Evolutionary conservation across 2,113 vertebrate species (phyloP), one percentile per base, ranked within the genome.

Genomic region (Patagioenas fasciata): DNA sequence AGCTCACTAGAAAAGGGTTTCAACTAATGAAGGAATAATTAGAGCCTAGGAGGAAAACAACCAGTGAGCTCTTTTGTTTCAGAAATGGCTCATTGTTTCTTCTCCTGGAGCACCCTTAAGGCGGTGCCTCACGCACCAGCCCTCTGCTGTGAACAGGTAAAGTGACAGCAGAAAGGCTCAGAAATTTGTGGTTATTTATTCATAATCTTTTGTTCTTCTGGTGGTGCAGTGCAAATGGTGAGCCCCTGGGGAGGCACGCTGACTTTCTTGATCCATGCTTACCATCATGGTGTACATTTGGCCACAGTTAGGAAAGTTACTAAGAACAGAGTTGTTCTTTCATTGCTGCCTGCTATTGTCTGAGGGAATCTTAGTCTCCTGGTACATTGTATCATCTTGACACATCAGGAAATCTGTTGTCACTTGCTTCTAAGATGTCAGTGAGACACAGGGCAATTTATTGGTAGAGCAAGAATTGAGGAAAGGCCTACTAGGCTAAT

Each of bases 151-250:
- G 4, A 31, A 11, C 5, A 32, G 71, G 64, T n/a, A 7, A 56
- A 6, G 58, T 29, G 50, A 69, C 48, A 13, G 42, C 11, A 48
- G 73, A 24, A 56, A 83, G 58, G 51, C 44, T 56, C 40, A 11
- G 47, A 13, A 29, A 28, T 42, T 11, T 58, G 44, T 62, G 8
- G 21, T 5, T 51, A 12, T 3, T 74, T 51, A 12, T 3, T 74
- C 21, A 9, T 34, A 3, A n/a, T 20, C 48, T 61, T 60, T 36
- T 77, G 44, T 62, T 57, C 11, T 50, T 20, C 13, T 38, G 44
- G 19, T 69, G 64, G 15, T 16, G 13, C 11, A 9, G 2, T 24
- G 58, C 29, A 32, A 31, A 58, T 1, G 0, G 47, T 0, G 2
- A 38, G 67, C 69, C 31, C 36, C 21, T 4, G 5, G 6, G 2